Conservation (phyloP, 2,797 vertebrate genomes). For the Acipenser transmontanus region DNA sequence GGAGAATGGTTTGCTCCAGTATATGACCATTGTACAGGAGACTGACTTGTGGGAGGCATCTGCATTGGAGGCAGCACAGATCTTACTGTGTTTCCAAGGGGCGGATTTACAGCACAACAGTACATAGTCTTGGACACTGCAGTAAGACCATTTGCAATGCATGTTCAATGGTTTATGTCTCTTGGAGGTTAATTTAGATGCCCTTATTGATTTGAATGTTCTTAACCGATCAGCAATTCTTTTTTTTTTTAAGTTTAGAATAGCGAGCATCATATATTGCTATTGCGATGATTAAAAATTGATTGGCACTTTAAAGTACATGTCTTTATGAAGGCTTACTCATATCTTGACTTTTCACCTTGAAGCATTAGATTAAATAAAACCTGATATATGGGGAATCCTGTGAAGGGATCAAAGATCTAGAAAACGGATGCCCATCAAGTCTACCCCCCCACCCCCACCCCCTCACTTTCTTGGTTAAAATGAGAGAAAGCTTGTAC, state of each 20-base stretch:
- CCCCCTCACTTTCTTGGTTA: no score
- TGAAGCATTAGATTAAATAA: conserved; percentile 58
- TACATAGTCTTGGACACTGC: no score
- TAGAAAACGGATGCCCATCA: conserved; percentile 6
- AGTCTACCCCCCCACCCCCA: neutral
- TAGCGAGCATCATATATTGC: conserved; percentile 7
- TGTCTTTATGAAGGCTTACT: conserved; percentile 1
- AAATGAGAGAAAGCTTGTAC: no score
- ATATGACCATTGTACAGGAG: no score
- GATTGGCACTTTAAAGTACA: conserved; percentile 12
- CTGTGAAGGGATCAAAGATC: conserved; percentile 41
- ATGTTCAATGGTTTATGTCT: no score
- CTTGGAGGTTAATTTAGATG: no score
- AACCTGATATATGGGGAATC: conserved; percentile 48
- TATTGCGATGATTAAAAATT: conserved; percentile 14
- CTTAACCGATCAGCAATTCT: conserved; percentile 5
- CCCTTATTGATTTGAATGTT: neutral
- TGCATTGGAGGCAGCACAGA: no score
- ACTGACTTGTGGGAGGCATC: no score
- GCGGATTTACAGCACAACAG: no score
- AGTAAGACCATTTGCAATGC: no score
- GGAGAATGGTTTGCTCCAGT: no score
- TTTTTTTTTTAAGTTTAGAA: neutral
- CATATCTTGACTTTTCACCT: conserved; percentile 24
- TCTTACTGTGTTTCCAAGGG: no score